Evolutionary conservation across 2,888 invertebrate genomes (phyloP).

Genomic region (Phlogophora meticulosa): DNA sequence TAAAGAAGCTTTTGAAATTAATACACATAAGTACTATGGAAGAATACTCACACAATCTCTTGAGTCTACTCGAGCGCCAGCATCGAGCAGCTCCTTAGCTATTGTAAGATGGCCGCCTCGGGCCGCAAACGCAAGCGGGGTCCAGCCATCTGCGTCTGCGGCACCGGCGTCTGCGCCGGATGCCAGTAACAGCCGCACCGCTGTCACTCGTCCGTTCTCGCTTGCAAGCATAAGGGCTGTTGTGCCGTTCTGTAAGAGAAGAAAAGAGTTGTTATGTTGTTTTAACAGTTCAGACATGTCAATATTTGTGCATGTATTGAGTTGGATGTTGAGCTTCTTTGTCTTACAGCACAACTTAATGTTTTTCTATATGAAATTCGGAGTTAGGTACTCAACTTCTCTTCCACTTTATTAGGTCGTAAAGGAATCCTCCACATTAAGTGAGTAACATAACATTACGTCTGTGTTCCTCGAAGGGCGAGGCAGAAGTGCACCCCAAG

Average conservation of each 20-base stretch:
- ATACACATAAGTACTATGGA: too few relatives aligned
- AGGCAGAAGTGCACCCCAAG: too few relatives aligned
- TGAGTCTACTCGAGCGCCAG: conserved; percentile 96
- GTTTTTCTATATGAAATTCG: conserved; percentile 1
- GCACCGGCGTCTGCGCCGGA: conserved; percentile 98
- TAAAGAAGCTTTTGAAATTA: background rate
- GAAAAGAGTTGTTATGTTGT: background rate
- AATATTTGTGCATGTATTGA: background rate
- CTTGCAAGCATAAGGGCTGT: conserved; percentile 98
- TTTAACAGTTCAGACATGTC: background rate
- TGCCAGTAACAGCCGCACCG: conserved; percentile 96
- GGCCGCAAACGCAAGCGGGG: conserved; percentile 96
- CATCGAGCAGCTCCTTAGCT: conserved; percentile 95
- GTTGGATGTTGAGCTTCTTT: background rate
- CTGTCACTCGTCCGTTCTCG: conserved; percentile 95
- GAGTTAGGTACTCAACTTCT: conserved; percentile 1
- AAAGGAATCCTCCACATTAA: conserved; percentile 10
- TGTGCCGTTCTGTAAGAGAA: conserved; percentile 94
- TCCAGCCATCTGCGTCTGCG: conserved; percentile 98
- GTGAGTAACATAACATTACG: too few relatives aligned
- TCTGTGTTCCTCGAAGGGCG: too few relatives aligned
- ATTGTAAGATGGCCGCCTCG: conserved; percentile 96
- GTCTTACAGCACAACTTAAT: background rate
- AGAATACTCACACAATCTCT: conserved; percentile 94
- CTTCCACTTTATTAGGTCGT: background rate